phyloP scores from a whole-genome alignment of 2,888 invertebrate genomes.

The Nemotelus pantherinus region DNA sequence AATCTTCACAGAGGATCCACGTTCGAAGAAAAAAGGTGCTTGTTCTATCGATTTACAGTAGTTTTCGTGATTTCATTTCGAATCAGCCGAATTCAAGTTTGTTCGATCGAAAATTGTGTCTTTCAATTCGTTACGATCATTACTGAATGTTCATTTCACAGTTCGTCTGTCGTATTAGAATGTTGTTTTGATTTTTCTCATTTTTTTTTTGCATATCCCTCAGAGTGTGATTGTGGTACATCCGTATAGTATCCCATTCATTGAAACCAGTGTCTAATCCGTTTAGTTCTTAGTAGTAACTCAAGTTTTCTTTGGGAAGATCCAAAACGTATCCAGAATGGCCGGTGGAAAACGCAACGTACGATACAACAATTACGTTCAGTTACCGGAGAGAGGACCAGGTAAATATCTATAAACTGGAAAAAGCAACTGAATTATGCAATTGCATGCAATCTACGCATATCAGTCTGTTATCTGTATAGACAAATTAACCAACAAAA shows the following conservation, averaged over 20 bases:
- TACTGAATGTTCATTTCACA: no score
- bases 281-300: constrained; percentile 15
- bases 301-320: not conserved
- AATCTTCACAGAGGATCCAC: constrained; percentile 28
- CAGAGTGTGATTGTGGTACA: constrained; percentile 31
- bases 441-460: constrained; percentile 11
- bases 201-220: constrained; percentile 19
- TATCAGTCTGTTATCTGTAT: constrained; percentile 19
- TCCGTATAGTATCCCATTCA: no score
- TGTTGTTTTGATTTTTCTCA: no score
- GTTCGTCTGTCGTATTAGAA: no score
- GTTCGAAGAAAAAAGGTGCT: constrained; percentile 36
- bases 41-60: not conserved
- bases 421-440: not conserved
- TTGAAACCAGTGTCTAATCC: no score
- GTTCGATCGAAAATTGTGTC: no score
- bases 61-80: no score
- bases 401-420: constrained; percentile 56
- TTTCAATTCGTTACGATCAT: no score
- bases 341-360: constrained; percentile 60
- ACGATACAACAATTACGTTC: constrained; percentile 60
- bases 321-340: constrained; percentile 54
- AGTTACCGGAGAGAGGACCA: constrained; percentile 65
- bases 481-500: not conserved
- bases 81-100: no score